Percentiles rank a stretch among this genome's conserved stretches.
Conservation (phyloP, 2,888 invertebrate species). For the Pomacea canaliculata region DNA sequence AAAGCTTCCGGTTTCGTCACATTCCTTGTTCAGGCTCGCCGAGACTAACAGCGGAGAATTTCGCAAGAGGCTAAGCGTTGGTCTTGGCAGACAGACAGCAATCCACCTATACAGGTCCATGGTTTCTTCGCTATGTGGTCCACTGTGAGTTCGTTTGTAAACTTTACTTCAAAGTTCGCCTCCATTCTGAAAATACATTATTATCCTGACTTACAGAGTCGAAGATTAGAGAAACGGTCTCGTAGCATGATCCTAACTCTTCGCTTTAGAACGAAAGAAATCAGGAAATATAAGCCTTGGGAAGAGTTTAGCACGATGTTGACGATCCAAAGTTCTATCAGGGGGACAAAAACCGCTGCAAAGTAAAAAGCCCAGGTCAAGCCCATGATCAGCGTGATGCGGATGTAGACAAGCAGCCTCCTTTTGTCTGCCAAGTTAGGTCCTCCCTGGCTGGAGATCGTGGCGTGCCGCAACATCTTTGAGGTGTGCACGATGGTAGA, state of each 20-base stretch:
- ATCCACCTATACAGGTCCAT: no score
- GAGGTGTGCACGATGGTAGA: slow-evolving; percentile 16
- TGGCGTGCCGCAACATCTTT: background rate
- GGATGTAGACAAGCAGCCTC: slow-evolving; percentile 20
- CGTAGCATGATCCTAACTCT: slow-evolving; percentile 3
- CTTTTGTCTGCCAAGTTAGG: background rate
- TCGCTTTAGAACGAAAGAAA: slow-evolving; percentile 27
- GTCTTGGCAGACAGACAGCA: no score
- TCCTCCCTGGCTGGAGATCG: background rate
- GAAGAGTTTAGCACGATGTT: slow-evolving; percentile 26
- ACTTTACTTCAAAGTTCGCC: no score
- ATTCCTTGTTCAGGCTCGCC: no score
- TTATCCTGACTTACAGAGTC: background rate
- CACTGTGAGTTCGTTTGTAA: no score
- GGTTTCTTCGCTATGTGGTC: no score
- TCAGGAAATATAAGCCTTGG: slow-evolving; percentile 24
- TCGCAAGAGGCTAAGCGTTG: no score
- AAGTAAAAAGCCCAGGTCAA: slow-evolving; percentile 28
- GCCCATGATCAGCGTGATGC: slow-evolving; percentile 31
- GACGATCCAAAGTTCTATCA: slow-evolving; percentile 27
- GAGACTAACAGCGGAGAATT: no score
- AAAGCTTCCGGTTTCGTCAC: no score
- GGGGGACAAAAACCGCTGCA: slow-evolving; percentile 31
- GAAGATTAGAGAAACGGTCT: background rate
- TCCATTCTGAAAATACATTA: no score